Conservation (phyloP, 2,113 vertebrate genomes). For the Peromyscus polionotus region DNA sequence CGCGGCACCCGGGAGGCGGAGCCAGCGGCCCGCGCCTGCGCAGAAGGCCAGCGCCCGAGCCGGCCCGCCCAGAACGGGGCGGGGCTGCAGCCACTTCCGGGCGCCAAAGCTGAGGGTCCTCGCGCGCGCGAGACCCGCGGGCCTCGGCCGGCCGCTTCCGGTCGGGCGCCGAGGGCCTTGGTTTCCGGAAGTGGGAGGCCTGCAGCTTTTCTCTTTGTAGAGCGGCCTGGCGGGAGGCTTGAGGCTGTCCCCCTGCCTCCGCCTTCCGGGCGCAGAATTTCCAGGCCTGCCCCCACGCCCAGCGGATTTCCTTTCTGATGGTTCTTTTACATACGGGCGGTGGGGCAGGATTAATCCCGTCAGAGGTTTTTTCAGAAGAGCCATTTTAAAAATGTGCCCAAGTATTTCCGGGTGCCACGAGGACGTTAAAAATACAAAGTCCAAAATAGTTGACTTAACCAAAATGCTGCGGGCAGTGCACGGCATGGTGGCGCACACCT, state of each 20-base stretch:
- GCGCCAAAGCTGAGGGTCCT: not conserved
- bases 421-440: not conserved
- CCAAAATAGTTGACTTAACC: not conserved
- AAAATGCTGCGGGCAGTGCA: not conserved
- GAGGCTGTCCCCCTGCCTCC: not conserved
- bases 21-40: not conserved
- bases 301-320: not conserved
- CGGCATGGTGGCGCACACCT: not conserved
- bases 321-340: not conserved
- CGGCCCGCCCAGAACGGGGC: not conserved
- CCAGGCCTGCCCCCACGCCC: not conserved
- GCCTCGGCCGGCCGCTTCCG: rapidly evolving
- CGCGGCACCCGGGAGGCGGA: conserved; percentile 38
- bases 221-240: too few species aligned
- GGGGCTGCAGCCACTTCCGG: not conserved
- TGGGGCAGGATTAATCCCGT: not conserved
- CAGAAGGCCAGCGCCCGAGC: not conserved
- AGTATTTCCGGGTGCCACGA: not conserved
- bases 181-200: not conserved
- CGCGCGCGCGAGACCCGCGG: not conserved
- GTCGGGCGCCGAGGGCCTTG: rapidly evolving
- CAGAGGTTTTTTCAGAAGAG: not conserved
- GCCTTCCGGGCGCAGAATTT: not conserved
- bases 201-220: not conserved
- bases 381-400: not conserved